Conservation (phyloP, 2,888 invertebrate genomes). For the Oxytorus armatus region DNA sequence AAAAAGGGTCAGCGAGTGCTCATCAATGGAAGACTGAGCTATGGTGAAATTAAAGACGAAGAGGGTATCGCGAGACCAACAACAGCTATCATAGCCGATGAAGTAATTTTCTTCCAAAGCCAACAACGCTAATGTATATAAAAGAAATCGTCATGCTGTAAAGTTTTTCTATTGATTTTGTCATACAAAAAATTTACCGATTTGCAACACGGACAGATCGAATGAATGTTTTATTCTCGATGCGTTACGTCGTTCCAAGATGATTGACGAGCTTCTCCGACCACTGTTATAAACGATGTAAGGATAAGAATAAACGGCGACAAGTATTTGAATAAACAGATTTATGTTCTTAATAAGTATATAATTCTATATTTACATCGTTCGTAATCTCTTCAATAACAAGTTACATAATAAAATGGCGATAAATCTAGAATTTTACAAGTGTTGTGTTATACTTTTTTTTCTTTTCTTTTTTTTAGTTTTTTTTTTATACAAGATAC, state of each 20-base stretch:
- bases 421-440: slow-evolving; percentile 83
- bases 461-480: slow-evolving; percentile 54
- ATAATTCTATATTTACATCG: slow-evolving; percentile 84
- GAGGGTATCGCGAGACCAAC: slow-evolving; percentile 90
- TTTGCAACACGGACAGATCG: background rate
- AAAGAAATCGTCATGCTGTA: background rate
- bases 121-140: background rate
- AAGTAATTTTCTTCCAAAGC: slow-evolving; percentile 90
- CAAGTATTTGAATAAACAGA: slow-evolving; percentile 56
- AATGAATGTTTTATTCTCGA: background rate
- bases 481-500: slow-evolving; percentile 72
- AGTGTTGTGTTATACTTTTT: slow-evolving; percentile 72
- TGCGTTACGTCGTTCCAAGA: background rate
- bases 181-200: background rate
- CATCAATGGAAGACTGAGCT: slow-evolving; percentile 92
- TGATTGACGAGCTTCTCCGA: background rate
- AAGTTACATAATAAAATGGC: slow-evolving; percentile 83
- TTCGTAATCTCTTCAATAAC: slow-evolving; percentile 80
- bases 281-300: too few relatives aligned
- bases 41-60: slow-evolving; percentile 93
- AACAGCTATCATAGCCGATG: slow-evolving; percentile 94
- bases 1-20: slow-evolving; percentile 95
- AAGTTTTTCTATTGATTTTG: background rate
- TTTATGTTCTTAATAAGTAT: slow-evolving; percentile 80
- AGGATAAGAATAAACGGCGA: too few relatives aligned